A percentile compares a stretch with the other conserved stretches of the same genome.
phyloP scores from a whole-genome alignment of 2,888 invertebrate genomes.

The Prosopocoilus inquinatus region DNA sequence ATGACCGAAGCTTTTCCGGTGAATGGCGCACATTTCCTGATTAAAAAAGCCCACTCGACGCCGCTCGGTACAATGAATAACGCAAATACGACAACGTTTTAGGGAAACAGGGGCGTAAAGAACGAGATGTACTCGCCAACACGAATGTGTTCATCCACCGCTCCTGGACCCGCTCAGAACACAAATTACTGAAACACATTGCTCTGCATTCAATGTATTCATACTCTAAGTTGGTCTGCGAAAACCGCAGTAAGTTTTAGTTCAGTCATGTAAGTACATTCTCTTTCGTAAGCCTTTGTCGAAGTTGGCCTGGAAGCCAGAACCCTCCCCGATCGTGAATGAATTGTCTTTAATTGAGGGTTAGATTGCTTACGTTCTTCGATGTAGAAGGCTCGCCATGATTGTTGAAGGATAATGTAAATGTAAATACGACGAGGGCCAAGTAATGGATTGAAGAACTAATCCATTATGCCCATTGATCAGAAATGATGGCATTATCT shows the following conservation, averaged over 20 bases:
- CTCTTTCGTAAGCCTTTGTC: conserved; percentile 1
- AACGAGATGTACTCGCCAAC: too few species aligned
- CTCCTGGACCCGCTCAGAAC: conserved; percentile 5
- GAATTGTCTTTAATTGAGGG: conserved; percentile 27
- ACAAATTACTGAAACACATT: conserved; percentile 30
- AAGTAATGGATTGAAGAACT: conserved; percentile 19
- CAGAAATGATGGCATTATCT: conserved; percentile 16
- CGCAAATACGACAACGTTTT: too few species aligned
- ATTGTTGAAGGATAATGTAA: conserved; percentile 18
- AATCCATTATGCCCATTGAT: conserved; percentile 19
- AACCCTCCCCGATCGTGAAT: conserved; percentile 12
- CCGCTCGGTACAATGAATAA: too few species aligned
- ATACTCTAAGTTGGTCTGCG: conserved; percentile 13
- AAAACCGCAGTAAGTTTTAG: conserved; percentile 28
- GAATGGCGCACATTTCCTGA: too few species aligned
- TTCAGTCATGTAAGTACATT: conserved; percentile 28
- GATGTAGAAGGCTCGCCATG: conserved; percentile 6
- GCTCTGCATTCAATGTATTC: conserved; percentile 19
- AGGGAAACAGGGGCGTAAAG: too few species aligned
- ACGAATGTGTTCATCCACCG: too few species aligned
- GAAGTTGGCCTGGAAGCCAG: conserved; percentile 3
- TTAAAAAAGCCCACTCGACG: too few species aligned
- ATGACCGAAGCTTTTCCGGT: too few species aligned
- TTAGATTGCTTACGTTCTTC: conserved; percentile 16
- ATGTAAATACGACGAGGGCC: conserved; percentile 8